These are phyloP conservation scores for Benthosema pterotum DNA, from an alignment of 2,797 vertebrate genomes.

Conservation along the genomic window DNA sequence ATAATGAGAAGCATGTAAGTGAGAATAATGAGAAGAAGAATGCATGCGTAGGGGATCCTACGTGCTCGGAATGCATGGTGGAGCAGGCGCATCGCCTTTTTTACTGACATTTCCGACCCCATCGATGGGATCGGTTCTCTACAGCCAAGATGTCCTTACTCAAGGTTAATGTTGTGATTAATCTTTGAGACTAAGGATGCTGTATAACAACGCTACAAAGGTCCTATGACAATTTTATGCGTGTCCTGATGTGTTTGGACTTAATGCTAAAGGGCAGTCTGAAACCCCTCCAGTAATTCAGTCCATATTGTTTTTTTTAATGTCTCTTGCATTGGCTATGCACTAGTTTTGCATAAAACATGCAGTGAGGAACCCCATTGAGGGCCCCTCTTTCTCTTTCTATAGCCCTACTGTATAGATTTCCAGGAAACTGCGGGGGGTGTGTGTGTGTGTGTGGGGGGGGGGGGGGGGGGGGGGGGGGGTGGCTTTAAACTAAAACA, in stretches of 20 bases:
- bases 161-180: not conserved
- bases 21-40: constrained; percentile 63
- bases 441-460: too few species aligned
- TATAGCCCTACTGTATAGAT: constrained; percentile 52
- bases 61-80: constrained; percentile 57
- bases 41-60: constrained; percentile 49
- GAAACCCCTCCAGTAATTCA: constrained; percentile 1
- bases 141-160: not conserved
- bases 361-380: constrained; percentile 28
- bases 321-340: constrained; percentile 35
- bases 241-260: constrained; percentile 9
- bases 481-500: constrained; percentile 66
- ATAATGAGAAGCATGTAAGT: constrained; percentile 68
- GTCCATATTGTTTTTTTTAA: constrained; percentile 24
- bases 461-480: too few species aligned
- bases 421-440: constrained; percentile 49
- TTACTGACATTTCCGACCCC: not conserved
- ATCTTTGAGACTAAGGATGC: not conserved
- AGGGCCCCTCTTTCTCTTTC: constrained; percentile 57
- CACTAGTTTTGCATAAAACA: constrained; percentile 49
- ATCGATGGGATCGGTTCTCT: not conserved
- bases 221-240: constrained; percentile 8
- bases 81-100: constrained; percentile 21
- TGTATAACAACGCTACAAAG: too few species aligned
- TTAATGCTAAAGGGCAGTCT: constrained; percentile 17